These are phyloP conservation scores for Pangasius djambal DNA, from an alignment of 2,797 vertebrate genomes.

Conservation along the genomic window DNA sequence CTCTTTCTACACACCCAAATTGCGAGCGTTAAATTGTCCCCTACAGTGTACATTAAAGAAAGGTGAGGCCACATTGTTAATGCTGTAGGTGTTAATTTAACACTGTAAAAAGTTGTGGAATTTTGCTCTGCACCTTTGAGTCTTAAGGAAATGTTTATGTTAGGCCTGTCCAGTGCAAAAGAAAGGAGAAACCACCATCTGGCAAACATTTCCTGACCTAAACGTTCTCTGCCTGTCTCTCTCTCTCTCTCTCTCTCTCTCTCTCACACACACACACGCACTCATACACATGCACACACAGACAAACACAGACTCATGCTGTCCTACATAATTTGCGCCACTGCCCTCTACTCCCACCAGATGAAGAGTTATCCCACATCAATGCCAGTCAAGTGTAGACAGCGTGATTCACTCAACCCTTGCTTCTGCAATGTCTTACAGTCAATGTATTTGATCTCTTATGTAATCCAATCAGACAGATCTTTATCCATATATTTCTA, in stretches of 20 bases:
- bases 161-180: background rate
- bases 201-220: constrained; percentile 29
- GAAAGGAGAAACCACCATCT: constrained; percentile 3
- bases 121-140: constrained; percentile 10
- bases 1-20: background rate
- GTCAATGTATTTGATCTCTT: constrained; percentile 19
- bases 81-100: background rate
- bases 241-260: background rate
- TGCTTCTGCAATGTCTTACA: constrained; percentile 16
- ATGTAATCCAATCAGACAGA: constrained; percentile 22
- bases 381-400: constrained; percentile 48
- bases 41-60: background rate
- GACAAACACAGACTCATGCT: constrained; percentile 36
- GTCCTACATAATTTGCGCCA: constrained; percentile 54
- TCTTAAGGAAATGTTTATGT: background rate
- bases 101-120: background rate
- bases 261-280: constrained; percentile 8
- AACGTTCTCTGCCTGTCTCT: constrained; percentile 21
- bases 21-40: background rate
- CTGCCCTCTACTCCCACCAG: constrained; percentile 56
- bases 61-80: background rate
- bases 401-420: constrained; percentile 34
- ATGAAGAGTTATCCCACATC: constrained; percentile 39
- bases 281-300: constrained; percentile 11
- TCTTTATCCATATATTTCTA: background rate